Evolutionary conservation across 1,140 invertebrate species (phyloP).

Genomic region (Acyrthosiphon pisum): DNA sequence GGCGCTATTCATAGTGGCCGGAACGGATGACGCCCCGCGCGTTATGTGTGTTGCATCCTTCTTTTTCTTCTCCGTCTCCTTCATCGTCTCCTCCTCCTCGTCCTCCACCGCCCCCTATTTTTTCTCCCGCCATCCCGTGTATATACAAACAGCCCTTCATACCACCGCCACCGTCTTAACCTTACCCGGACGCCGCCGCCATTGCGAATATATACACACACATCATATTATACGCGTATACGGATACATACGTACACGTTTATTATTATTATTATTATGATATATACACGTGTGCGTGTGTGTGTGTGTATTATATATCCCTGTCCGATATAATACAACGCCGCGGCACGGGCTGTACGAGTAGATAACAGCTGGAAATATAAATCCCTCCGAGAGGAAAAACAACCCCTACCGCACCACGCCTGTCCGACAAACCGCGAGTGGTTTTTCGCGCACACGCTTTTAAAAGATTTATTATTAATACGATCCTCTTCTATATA

Average conservation of each 20-base stretch:
- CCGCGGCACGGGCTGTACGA: constrained; percentile 44
- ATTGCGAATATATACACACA: constrained; percentile 34
- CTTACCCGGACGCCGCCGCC: background rate
- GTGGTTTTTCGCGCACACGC: background rate
- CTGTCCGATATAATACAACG: constrained; percentile 48
- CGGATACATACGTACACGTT: background rate
- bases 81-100: background rate
- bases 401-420: background rate
- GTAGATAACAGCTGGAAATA: constrained; percentile 57
- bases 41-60: constrained; percentile 35
- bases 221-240: background rate
- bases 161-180: background rate
- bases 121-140: background rate
- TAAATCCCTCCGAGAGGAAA: constrained; percentile 46
- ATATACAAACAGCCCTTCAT: background rate
- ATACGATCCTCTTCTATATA: background rate
- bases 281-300: background rate
- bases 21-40: constrained; percentile 46
- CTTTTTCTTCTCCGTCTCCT: background rate
- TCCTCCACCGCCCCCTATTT: background rate
- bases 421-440: background rate
- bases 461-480: constrained; percentile 52
- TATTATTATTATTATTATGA: background rate
- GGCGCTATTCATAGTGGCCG: constrained; percentile 46
- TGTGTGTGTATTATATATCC: constrained; percentile 36